These are phyloP conservation scores for Rosalia funebris DNA, from an alignment of 2,888 invertebrate genomes.

Conservation along the genomic window DNA sequence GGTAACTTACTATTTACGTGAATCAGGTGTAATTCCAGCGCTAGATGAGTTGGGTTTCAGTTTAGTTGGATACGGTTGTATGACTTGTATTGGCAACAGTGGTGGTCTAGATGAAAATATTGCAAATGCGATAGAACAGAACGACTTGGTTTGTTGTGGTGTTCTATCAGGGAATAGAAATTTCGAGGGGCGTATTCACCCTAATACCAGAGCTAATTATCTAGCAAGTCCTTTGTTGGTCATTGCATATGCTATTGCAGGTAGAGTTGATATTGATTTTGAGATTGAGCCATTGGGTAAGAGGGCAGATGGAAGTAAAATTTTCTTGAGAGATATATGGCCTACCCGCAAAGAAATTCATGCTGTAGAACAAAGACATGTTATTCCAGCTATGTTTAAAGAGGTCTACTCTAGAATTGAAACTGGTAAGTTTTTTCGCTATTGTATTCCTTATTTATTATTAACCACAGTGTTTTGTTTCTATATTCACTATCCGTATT, in stretches of 20 bases:
- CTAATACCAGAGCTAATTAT: conserved; percentile 96
- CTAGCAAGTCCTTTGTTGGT: conserved; percentile 96
- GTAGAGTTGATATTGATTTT: conserved; percentile 94
- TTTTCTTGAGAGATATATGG: conserved; percentile 96
- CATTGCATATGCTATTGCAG: conserved; percentile 97
- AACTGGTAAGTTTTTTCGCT: conserved; percentile 72
- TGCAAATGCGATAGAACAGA: conserved; percentile 92
- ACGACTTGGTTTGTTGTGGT: conserved; percentile 93
- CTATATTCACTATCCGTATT: no score
- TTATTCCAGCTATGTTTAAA: conserved; percentile 97
- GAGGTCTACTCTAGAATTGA: conserved; percentile 89
- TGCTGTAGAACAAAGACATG: conserved; percentile 84
- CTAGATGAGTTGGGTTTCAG: conserved; percentile 90
- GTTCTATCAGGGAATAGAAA: conserved; percentile 97
- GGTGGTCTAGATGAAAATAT: conserved; percentile 93
- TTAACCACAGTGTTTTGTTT: no score
- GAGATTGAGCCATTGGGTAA: conserved; percentile 81
- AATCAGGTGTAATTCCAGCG: conserved; percentile 91
- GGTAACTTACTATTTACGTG: conserved; percentile 67
- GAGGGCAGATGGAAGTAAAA: conserved; percentile 74
- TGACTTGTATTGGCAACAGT: conserved; percentile 99
- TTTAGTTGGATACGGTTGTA: conserved; percentile 98
- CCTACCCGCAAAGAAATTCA: conserved; percentile 92
- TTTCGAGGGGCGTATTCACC: conserved; percentile 98
- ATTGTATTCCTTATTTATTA: no score